Base-by-base conservation (phyloP, 2,888 invertebrate species). In the Tiliacea citrago region DNA sequence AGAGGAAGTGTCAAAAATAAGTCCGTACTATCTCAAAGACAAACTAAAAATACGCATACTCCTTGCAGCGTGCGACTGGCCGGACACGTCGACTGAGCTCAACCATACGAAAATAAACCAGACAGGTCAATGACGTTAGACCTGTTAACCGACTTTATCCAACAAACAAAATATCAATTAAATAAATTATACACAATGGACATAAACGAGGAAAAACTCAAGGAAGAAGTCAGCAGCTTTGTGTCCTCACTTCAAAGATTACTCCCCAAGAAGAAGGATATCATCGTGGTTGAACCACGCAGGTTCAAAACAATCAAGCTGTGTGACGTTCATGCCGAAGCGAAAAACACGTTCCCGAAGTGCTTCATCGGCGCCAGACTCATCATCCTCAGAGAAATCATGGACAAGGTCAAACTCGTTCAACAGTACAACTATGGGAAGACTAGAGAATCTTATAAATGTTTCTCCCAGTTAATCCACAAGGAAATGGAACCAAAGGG, bases 341-440 rank as follows among this genome's bases (percentile, higher is more conserved):
- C 96, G 3, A 96, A 96, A 78, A 93, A 85, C 79, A 94, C 95
- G 13, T 96, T 96, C 75, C 96, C 96, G 16, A 90, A 90, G 84
- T 96, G 96, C 83, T 96, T 96, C 81, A 90, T 94, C 71, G 96
- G 96, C 49, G 93, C 96, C 35, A 95, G 92, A 84, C 89, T 96
- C 24, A 87, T 93, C 13, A 88, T 96, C 42, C 83, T 94, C 68
- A 90, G 96, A 63, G 94, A 95, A 82, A 88, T 96, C 69, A 86
- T 95, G 88, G 93, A 96, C 68, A 95, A 92, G 75, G 94, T 96
- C 53, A 95, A 94, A 79, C 82, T 96, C 24, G 91, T 94, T 35
- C 96, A 96, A 86, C 93, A 95, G 67, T 96, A 96, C 88, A 95
- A 93, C 83, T 95, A 92, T 73, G 95, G 95, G 5, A 94, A 92